Evolutionary conservation across 2,797 vertebrate species (phyloP), one percentile per base, ranked within the genome.

Genomic region (Neostethus bicornis): DNA sequence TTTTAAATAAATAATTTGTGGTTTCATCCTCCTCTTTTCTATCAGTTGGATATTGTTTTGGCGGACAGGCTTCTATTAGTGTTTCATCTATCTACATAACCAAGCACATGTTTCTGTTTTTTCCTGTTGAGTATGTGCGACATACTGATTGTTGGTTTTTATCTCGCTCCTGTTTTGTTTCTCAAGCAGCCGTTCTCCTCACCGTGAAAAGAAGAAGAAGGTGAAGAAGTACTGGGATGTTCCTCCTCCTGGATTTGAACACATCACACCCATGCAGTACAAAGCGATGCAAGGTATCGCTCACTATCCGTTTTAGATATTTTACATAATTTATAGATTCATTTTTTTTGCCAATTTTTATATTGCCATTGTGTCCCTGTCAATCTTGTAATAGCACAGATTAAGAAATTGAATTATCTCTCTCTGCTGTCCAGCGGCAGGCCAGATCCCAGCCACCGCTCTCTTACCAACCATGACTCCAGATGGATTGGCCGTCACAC

Each of bases 161-260:
- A 16, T 48, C 60, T 51, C 17, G 44, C 10, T 12, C 0, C 12
- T 9, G 10, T 8, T 64, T 9, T 60, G 7, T 61, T 62, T 25
- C 41, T 32, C 28, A 13, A 42, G 53, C 78, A 94, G 94, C 58
- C 94, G 93, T n/a, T 96, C 94, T 53, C 94, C 96, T 21, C 93
- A 94, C 41, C 94, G 94, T 19, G 94, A 96, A 86, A 96, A 95
- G 90, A 97, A 96, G 90, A 97, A 96, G 92, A 97, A 97, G 91
- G 87, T 95, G 32, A 95, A 94, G 79, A 97, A 96, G 85, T 93
- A 93, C 84, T 93, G 92, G 92, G 92, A 93, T 72, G 91, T 93
- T 12, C 90, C 92, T 16, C 91, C 91, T 0, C 87, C 89, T 19
- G 92, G 92, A 46, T 93, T 93, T 57, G 91, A 93, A 66, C 91